These are phyloP conservation scores for Eubasilissa splendida DNA, from an alignment of 2,888 invertebrate genomes.

Conservation along the genomic window DNA sequence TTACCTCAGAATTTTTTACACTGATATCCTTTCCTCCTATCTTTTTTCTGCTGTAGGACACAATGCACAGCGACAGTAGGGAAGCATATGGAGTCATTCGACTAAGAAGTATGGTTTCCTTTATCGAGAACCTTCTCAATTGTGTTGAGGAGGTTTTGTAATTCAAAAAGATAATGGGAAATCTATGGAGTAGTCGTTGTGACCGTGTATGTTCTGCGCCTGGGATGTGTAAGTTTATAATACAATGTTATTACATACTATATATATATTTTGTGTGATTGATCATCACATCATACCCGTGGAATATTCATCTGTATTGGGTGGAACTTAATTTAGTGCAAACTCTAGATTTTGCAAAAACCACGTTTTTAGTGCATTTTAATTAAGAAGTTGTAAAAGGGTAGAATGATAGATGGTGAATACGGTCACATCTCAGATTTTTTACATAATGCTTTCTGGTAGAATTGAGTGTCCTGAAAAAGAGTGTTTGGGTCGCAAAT, in stretches of 20 bases:
- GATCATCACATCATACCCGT: no score
- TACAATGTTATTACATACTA: neutral
- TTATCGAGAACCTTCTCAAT: neutral
- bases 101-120: conserved; percentile 80
- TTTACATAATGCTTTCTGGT: no score
- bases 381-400: no score
- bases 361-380: no score
- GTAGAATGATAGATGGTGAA: no score
- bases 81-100: conserved; percentile 80
- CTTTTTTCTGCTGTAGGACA: neutral
- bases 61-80: conserved; percentile 62
- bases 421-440: no score
- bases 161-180: conserved; percentile 66
- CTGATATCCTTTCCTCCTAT: neutral
- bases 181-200: conserved; percentile 81
- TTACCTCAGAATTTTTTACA: neutral
- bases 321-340: no score
- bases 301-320: no score
- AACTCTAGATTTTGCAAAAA: no score
- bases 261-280: neutral
- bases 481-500: no score
- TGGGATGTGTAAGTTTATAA: conserved; percentile 24
- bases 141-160: conserved; percentile 53
- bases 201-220: conserved; percentile 36
- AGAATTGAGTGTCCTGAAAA: no score